Evolutionary conservation across 2,888 invertebrate genomes (phyloP), one percentile per base, ranked within the genome.

Genomic region (Luperina nickerlii): DNA sequence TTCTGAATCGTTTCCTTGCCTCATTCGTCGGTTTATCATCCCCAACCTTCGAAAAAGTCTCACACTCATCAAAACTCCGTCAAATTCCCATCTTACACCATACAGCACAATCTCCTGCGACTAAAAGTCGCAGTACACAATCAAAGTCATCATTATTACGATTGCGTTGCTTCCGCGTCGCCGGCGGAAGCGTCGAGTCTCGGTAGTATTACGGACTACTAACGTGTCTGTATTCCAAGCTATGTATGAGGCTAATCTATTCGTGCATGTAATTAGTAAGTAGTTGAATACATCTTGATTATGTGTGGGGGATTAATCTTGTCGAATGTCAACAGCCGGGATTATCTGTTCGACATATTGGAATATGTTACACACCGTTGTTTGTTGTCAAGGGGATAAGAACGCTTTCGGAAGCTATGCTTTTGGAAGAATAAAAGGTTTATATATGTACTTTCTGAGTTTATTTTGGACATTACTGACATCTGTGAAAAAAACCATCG

Each of bases 131-230:
- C 60, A 74, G 60, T 68, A 24, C 57, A 38, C 73, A 74, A 70
- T 82, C 69, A 76, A 84, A 86, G 86, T 88, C 87, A 88, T 91
- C 83, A 85, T 87, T 89, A 88, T 89, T 90, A 79, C 82, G 84
- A 81, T 84, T 88, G 90, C 90, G 88, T 89, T 70, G 84, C 85
- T 91, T 91, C 91, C 90, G 88, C 84, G 90, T 86, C 90, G 88
- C 89, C 92, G 90, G 88, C 92, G 92, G 92, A 91, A 88, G 85
- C 79, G 71, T 71, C 75, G 76, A 77, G 78, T 70, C 83, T 83
- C 79, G 70, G 67, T 65, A 80, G 82, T 82, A 76, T 51, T 76
- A 87, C 88, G 74, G 78, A 80, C 77, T 65, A 45, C 48, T 38
- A 48, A 78, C 27, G n/a, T 11, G 69, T 63, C 24, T 57, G 48